These are phyloP conservation scores for Galerucella pusilla DNA, from an alignment of 2,888 invertebrate species.

Conservation along the genomic window DNA sequence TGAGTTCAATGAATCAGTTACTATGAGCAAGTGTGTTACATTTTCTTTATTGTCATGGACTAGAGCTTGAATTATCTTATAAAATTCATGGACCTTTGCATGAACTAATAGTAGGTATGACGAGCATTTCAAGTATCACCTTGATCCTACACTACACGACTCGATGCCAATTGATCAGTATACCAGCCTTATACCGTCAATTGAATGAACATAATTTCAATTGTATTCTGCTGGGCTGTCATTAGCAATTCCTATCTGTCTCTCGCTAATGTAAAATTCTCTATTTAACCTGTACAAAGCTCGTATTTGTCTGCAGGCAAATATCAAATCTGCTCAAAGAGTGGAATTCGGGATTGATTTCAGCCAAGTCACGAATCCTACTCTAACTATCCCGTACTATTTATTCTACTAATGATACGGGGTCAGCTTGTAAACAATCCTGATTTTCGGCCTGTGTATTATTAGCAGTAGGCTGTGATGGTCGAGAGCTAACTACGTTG, in stretches of 20 bases:
- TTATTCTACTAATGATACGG: constrained; percentile 43
- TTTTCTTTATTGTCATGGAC: too few species aligned
- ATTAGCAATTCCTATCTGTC: constrained; percentile 20
- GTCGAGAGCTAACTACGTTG: constrained; percentile 34
- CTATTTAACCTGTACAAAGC: constrained; percentile 28
- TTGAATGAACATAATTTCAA: neutral
- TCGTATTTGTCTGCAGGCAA: constrained; percentile 34
- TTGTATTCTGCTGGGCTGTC: neutral
- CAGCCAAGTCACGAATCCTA: constrained; percentile 40
- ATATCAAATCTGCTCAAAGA: constrained; percentile 36
- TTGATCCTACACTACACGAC: too few species aligned
- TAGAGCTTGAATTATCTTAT: too few species aligned
- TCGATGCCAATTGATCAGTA: too few species aligned
- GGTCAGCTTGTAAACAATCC: constrained; percentile 42
- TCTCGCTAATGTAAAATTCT: constrained; percentile 13
- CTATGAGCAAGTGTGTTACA: too few species aligned
- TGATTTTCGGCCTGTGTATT: constrained; percentile 36
- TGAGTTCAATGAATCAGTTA: too few species aligned
- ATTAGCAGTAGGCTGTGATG: constrained; percentile 31
- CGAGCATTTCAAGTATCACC: too few species aligned
- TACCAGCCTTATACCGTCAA: neutral
- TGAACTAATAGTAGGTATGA: too few species aligned
- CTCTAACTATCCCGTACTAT: constrained; percentile 38
- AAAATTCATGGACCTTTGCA: too few species aligned
- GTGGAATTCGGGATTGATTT: constrained; percentile 37